A percentile compares a stretch with the other conserved stretches of the same genome.
Conservation (phyloP, 2,888 invertebrate species). For the Catocala nupta region DNA sequence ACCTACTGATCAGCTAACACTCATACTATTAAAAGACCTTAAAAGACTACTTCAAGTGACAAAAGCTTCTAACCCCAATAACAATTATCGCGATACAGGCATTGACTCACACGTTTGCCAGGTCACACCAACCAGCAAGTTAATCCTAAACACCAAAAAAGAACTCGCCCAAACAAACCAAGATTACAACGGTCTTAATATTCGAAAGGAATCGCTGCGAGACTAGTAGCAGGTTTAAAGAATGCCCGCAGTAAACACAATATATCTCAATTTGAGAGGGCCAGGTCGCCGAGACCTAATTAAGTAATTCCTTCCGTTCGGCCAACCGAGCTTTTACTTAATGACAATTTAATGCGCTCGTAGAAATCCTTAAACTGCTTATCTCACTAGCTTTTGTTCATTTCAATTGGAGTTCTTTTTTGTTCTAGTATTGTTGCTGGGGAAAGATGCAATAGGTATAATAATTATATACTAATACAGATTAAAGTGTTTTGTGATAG, state of each 20-base stretch:
- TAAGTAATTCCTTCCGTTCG: constrained; percentile 75
- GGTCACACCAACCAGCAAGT: too few relatives aligned
- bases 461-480: too few relatives aligned
- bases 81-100: too few relatives aligned
- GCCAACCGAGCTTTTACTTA: constrained; percentile 74
- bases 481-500: too few relatives aligned
- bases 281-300: constrained; percentile 67
- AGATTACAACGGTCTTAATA: neutral
- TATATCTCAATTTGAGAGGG: constrained; percentile 69
- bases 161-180: neutral
- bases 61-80: too few relatives aligned
- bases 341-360: constrained; percentile 81
- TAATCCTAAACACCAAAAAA: too few relatives aligned
- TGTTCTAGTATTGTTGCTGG: neutral
- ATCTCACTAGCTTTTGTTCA: constrained; percentile 28
- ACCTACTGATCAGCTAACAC: too few relatives aligned
- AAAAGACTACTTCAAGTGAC: too few relatives aligned
- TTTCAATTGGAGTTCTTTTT: constrained; percentile 6
- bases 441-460: neutral
- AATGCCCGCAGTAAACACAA: constrained; percentile 60
- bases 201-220: neutral
- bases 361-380: constrained; percentile 63
- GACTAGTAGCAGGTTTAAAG: constrained; percentile 47
- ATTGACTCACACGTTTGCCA: too few relatives aligned
- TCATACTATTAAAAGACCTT: too few relatives aligned